Base-by-base conservation (phyloP, 2,888 invertebrate species). In the Cosmia pyralina region DNA sequence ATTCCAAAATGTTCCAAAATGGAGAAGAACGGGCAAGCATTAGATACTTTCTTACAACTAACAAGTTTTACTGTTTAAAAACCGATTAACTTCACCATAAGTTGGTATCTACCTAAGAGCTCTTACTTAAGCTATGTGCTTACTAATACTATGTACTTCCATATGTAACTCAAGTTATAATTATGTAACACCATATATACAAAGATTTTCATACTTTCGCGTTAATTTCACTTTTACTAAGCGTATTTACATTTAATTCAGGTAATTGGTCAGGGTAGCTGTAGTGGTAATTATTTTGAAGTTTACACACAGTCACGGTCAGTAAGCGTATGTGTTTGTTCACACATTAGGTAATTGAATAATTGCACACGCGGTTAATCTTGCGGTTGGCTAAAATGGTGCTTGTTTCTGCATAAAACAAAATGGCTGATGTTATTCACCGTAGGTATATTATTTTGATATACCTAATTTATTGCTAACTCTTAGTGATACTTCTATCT, bases 281-380 rank as follows among this genome's bases (percentile, higher is more conserved):
- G 83, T 83, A 82, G 68, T 72, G 58, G 69, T 69, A 85, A 83
- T 82, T 80, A 75, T 83, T 85, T 86, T 79, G 28, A 81, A 81
- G 84, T 84, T 77, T 83, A 83, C 78, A 82, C 67, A 87, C 62
- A 74, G 89, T 90, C 88, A 91, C 89, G 92, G 90, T 85, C 85
- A 84, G 84, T 91, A 87, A 84, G 68, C 86, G 85, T 84, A 79
- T 77, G 77, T 82, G 84, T 88, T 87, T 87, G 86, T 88, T 88
- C 85, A 88, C 90, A 90, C 88, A 85, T 92, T 89, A 89, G 83
- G 88, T 90, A 92, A 92, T 90, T 90, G 85, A 82, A 78, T 87
- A 88, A 90, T 85, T 87, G 84, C 75, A 82, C 58, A 81, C 59
- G 63, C 67, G 63, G 80, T 72, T 64, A 66, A 82, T 79, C 77